These are phyloP conservation scores for Mus musculus DNA, from an alignment of 2,113 vertebrate genomes.

Conservation along the genomic window GRCm39 chrX:153220001-153220500, in stretches of 20 bases:
- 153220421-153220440: constrained; percentile 28
- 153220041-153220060: background rate
- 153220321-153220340: background rate
- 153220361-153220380: constrained; percentile 63
- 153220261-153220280: fast-evolving
- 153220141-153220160: background rate
- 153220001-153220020: background rate
- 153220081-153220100: background rate
- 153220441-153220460: constrained; percentile 69
- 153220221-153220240: background rate
- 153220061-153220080: background rate
- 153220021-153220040: constrained; percentile 17
- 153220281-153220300: background rate
- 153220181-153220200: background rate
- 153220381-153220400: constrained; percentile 46
- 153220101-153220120: background rate
- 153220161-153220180: constrained; percentile 3
- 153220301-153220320: background rate
- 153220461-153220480: no score
- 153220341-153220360: constrained; percentile 22
- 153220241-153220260: constrained; percentile 33
- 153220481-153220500: no score
- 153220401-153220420: background rate
- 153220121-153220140: background rate
- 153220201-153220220: constrained; percentile 13